Percentiles rank a stretch among this genome's conserved stretches.
These are phyloP conservation scores for Aelia acuminata DNA, from an alignment of 2,888 invertebrate species.

Conservation along the genomic window DNA sequence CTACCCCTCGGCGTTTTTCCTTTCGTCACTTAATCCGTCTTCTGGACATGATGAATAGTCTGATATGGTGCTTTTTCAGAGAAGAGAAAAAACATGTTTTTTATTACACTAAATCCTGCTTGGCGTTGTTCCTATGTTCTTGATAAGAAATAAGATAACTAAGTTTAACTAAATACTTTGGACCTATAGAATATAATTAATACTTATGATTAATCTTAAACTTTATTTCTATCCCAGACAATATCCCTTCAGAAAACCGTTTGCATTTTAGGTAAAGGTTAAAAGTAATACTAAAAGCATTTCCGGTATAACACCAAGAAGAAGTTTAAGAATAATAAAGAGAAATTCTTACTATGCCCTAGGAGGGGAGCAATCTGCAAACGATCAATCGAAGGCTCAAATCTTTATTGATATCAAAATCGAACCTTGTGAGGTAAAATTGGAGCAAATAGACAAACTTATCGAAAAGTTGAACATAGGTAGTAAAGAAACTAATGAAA, in stretches of 20 bases:
- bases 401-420: background rate
- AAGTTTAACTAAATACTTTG: background rate
- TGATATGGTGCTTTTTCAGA: too few species aligned
- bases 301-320: conserved; percentile 1
- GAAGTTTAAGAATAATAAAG: conserved; percentile 45
- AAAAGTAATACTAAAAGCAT: background rate
- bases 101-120: too few species aligned
- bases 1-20: too few species aligned
- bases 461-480: conserved; percentile 32
- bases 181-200: background rate
- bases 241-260: background rate
- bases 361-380: background rate
- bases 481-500: background rate
- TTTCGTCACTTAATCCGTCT: too few species aligned
- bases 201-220: background rate
- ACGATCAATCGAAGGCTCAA: background rate
- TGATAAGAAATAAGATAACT: background rate
- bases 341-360: background rate
- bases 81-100: too few species aligned
- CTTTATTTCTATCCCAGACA: background rate
- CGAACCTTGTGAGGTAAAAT: conserved; percentile 35
- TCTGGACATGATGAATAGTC: too few species aligned
- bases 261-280: conserved; percentile 28
- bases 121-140: too few species aligned
- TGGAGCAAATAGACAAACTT: conserved; percentile 16